Evolutionary conservation across 2,797 vertebrate species (phyloP).

Genomic region (Malurus leucopterus): DNA sequence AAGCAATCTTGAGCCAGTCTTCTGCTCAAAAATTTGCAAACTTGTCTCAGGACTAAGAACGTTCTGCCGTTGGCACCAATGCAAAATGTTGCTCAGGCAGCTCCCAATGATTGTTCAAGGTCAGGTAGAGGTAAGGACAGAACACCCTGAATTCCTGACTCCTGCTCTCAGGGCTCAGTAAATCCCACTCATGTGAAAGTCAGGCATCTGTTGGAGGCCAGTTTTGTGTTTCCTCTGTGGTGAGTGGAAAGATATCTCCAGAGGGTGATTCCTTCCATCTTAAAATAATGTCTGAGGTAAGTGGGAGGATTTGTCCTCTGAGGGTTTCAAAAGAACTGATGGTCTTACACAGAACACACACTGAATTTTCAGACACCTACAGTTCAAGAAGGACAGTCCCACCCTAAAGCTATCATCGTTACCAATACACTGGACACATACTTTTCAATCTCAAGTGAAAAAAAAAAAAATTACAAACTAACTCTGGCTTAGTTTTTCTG

Average conservation of each 20-base stretch:
- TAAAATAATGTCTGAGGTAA: conserved; percentile 23
- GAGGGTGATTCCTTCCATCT: conserved; percentile 6
- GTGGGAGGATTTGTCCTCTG: conserved; percentile 3
- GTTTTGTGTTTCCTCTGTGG: not conserved
- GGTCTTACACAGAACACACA: not conserved
- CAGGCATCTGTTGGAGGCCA: conserved; percentile 5
- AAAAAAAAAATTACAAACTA: not conserved
- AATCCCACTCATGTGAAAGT: not conserved
- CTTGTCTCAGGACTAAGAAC: not conserved
- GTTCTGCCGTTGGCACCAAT: not conserved
- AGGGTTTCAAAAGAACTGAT: not conserved
- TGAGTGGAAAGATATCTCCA: conserved; percentile 1
- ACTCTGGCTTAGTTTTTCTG: not conserved
- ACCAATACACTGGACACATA: not conserved
- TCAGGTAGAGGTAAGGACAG: conserved; percentile 31
- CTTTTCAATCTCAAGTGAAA: not conserved
- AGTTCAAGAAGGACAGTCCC: conserved; percentile 4
- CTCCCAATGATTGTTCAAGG: not conserved
- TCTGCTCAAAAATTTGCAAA: not conserved
- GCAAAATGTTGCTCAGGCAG: not conserved
- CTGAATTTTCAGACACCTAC: conserved; percentile 15
- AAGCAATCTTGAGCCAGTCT: not conserved
- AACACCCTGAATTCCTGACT: conserved; percentile 28
- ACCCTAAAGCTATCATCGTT: not conserved
- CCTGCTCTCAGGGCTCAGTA: conserved; percentile 16